Conservation (phyloP, 2,113 vertebrate genomes). For the Polyodon spathula region DNA sequence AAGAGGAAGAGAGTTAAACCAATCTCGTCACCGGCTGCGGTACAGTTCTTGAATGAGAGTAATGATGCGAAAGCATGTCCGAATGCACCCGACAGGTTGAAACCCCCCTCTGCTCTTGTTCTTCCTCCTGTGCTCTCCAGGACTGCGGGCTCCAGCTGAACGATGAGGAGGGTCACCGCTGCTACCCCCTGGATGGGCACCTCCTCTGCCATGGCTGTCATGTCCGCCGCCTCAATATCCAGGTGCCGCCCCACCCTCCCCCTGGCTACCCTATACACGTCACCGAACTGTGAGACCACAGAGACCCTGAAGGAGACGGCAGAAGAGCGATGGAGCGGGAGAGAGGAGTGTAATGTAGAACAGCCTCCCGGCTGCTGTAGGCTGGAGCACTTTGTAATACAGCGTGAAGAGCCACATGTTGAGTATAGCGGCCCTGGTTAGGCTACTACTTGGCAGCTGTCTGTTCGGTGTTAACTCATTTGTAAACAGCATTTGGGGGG, state of each 20-base stretch:
- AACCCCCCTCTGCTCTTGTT: not conserved
- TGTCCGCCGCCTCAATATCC: constrained; percentile 72
- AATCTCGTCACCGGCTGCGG: too few species aligned
- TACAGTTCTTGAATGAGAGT: too few species aligned
- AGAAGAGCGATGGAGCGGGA: constrained; percentile 14
- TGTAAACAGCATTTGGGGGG: too few species aligned
- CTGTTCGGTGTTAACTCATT: too few species aligned
- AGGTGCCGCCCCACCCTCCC: constrained; percentile 52
- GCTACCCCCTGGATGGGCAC: constrained; percentile 87
- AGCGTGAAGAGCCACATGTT: too few species aligned
- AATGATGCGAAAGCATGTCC: too few species aligned
- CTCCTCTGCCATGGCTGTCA: constrained; percentile 91
- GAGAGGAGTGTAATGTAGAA: not conserved
- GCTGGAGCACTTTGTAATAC: too few species aligned
- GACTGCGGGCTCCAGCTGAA: constrained; percentile 92
- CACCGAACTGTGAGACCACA: constrained; percentile 77
- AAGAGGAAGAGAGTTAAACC: too few species aligned
- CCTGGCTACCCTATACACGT: constrained; percentile 79
- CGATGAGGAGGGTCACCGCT: constrained; percentile 88
- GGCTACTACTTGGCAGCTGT: too few species aligned
- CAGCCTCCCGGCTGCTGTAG: too few species aligned
- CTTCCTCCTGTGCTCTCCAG: constrained; percentile 42
- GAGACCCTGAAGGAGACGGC: constrained; percentile 14
- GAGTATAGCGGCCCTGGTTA: too few species aligned
- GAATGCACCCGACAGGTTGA: constrained; percentile 1